Conservation (phyloP, 2,113 vertebrate species). For the Lycocorax pyrrhopterus region DNA sequence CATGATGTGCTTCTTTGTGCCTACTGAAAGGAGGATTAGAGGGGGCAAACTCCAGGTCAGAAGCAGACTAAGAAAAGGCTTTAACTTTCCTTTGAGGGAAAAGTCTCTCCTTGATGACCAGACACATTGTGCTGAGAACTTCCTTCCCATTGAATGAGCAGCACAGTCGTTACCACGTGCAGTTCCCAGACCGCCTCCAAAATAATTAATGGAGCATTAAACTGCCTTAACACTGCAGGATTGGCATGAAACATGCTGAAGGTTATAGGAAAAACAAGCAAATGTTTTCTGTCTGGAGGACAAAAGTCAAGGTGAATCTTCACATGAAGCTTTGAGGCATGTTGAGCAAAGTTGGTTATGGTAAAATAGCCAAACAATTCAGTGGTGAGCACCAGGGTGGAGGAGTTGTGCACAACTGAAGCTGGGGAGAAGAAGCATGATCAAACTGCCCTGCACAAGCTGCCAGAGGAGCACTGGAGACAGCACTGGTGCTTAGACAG, state of each 20-base stretch:
- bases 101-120: background rate
- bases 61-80: background rate
- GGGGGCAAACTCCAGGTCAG: background rate
- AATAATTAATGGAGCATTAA: background rate
- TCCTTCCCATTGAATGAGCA: background rate
- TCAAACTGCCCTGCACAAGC: accelerated
- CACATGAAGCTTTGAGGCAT: background rate
- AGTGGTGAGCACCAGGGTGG: accelerated
- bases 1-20: background rate
- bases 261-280: background rate
- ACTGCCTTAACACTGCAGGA: background rate
- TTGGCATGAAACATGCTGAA: background rate
- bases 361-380: background rate
- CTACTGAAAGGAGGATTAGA: background rate
- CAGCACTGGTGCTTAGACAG: background rate
- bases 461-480: background rate
- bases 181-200: background rate
- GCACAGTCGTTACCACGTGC: accelerated
- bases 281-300: background rate
- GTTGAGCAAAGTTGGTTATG: background rate
- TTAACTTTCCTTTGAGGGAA: background rate
- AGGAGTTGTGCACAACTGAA: background rate
- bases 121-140: background rate
- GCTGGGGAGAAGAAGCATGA: background rate
- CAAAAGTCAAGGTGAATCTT: background rate